These are phyloP conservation scores for Brenthis hecate DNA, from an alignment of 2,888 invertebrate species.

Conservation along the genomic window DNA sequence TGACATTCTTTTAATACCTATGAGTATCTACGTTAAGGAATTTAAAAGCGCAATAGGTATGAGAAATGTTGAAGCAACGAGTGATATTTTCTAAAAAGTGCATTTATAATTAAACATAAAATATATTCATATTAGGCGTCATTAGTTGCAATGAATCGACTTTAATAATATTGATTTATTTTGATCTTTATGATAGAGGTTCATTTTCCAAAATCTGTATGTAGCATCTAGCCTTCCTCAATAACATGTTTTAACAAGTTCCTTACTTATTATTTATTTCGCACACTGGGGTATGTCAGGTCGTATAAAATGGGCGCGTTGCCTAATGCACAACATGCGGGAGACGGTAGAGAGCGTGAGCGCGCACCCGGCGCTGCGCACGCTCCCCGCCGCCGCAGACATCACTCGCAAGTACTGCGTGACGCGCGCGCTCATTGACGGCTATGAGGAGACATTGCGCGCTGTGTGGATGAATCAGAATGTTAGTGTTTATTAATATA, in stretches of 20 bases:
- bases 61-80: too few species aligned
- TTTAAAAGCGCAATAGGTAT: too few species aligned
- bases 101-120: too few species aligned
- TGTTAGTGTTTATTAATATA: constrained; percentile 63
- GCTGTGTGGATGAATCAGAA: constrained; percentile 94
- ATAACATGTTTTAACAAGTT: constrained; percentile 32
- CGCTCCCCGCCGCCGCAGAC: constrained; percentile 87
- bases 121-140: too few species aligned
- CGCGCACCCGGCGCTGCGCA: constrained; percentile 87
- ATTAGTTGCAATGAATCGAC: too few species aligned
- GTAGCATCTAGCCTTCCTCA: background rate
- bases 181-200: too few species aligned
- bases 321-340: constrained; percentile 90
- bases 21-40: too few species aligned
- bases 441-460: constrained; percentile 91
- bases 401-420: constrained; percentile 88
- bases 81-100: too few species aligned
- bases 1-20: too few species aligned
- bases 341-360: constrained; percentile 91
- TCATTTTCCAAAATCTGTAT: background rate
- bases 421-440: constrained; percentile 86
- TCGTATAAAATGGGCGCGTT: constrained; percentile 91
- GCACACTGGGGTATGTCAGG: constrained; percentile 61
- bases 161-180: too few species aligned
- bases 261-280: constrained; percentile 27